Evolutionary conservation across 2,797 vertebrate species (phyloP), one percentile per base, ranked within the genome.

Genomic region (Sebastes melanostomus): DNA sequence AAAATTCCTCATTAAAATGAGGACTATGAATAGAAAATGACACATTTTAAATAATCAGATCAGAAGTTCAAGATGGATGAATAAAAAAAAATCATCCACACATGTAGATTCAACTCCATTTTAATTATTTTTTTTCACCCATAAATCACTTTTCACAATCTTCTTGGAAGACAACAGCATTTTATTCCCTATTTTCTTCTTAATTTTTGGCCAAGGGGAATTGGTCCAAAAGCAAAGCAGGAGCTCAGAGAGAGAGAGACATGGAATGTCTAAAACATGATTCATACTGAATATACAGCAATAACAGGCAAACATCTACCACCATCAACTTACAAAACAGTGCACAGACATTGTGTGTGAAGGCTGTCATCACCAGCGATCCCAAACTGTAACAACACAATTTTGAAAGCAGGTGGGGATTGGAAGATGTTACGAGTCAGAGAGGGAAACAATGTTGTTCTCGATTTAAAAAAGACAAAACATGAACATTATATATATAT

Each of bases 81-180:
- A 56, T 20, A n/a, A 75, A 24, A 34, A 34, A 16, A 46, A 46
- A 32, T 6, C 36, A 52, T 4, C 5, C 29, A 86, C 8, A 61
- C 60, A 76, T 20, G 56, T 72, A 65, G 80, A 88, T 88, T 91
- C 60, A 85, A 81, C 76, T 89, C 76, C 36, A 75, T 89, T 88
- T 91, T 89, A 86, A 89, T 94, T 85, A 55, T 82, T 87, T 66
- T 89, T 90, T 90, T 91, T 84, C 89, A 94, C 82, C 89, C 92
- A 93, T 93, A 89, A 86, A 89, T 95, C 91, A 92, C 86, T 90
- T 93, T 91, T 94, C 94, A 95, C 92, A 93, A 96, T 96, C 95
- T 96, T 96, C 95, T 96, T 94, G 94, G 95, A 96, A 96, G 95
- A 96, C 94, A 96, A 92, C 93, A 89, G 86, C 90, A 91, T 92